Base-by-base conservation (phyloP, 2,888 invertebrate species). In the Stenodera caucasica region DNA sequence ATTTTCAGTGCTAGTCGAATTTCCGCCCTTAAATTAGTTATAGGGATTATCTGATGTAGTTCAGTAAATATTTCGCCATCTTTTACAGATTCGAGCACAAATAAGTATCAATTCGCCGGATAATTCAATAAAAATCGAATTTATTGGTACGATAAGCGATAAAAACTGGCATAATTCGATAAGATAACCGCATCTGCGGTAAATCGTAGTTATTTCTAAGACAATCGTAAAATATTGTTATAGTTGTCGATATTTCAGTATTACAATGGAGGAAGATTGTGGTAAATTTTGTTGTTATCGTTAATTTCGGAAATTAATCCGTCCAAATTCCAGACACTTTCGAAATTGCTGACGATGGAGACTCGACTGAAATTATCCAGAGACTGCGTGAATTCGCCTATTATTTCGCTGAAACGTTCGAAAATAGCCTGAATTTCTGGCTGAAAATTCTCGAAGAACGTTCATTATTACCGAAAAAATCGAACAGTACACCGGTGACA, bases 331-430 rank as follows among this genome's bases (percentile, higher is more conserved):
- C 7, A 5, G 26, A 26, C 7, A 3, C 7, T 5, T 26, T 26
- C 7, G 26, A 3, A 26, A 26, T 26, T 3, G 7, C 26, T 5
- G 26, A 26, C 4, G 26, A 26, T 26, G 26, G 9, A 45, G 55
- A 61, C 1, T 21, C 15, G 2, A 21, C 15, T 2, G 14, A 21
- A 14, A 58, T 53, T 8, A 35, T 57, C 11, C 51, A 65, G 29
- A 55, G 61, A 57, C 57, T 65, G 11, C 61, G 63, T 57, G 56
- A 65, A 51, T 68, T 67, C 30, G 23, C 63, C 0, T 65, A 45
- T 18, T 67, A 68, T 50, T 53, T 67, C 4, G 57, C 57, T 8
- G 65, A 68, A 57, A 63, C 56, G 9, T 32, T 67, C 4, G 68
- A 68, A 57, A 15, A 55, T 3, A 64, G 65, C 55, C 30, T 68